Percentiles rank a stretch among this genome's conserved stretches.
Conservation (phyloP, 1,140 invertebrate genomes). For the Formica selysi region DNA sequence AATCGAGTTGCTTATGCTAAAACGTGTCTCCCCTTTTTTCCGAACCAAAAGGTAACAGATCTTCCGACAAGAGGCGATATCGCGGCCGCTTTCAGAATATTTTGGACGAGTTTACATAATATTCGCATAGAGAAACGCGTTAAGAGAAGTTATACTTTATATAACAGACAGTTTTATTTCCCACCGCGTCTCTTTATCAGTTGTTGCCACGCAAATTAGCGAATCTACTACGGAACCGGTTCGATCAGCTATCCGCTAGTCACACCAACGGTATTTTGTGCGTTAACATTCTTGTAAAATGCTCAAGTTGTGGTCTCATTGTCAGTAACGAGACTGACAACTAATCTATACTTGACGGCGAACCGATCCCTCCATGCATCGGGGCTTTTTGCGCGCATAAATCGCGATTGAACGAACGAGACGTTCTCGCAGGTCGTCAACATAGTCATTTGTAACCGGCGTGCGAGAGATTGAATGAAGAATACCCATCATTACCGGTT, state of each 20-base stretch:
- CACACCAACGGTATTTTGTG: too few relatives aligned
- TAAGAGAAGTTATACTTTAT: constrained; percentile 20
- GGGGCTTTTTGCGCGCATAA: constrained; percentile 35
- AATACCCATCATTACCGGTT: constrained; percentile 37
- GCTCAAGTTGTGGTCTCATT: background rate
- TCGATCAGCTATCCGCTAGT: constrained; percentile 33
- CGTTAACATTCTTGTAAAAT: background rate
- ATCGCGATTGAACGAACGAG: constrained; percentile 44
- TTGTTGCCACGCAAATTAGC: constrained; percentile 53
- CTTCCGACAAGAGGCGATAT: constrained; percentile 15
- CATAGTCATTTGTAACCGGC: constrained; percentile 44
- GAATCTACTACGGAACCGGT: constrained; percentile 45
- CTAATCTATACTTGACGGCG: constrained; percentile 36
- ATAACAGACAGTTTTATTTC: constrained; percentile 48
- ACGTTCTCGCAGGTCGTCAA: constrained; percentile 35
- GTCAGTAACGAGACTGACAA: background rate
- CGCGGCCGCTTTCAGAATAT: constrained; percentile 22
- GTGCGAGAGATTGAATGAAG: constrained; percentile 48
- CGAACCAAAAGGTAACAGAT: background rate
- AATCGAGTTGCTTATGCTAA: constrained; percentile 24
- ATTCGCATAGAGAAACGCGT: constrained; percentile 26
- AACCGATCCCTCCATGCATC: background rate
- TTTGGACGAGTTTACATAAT: constrained; percentile 53
- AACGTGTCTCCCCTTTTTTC: background rate
- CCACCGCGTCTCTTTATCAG: constrained; percentile 55